Evolutionary conservation across 2,797 vertebrate species (phyloP), one percentile per base, ranked within the genome.

Genomic region (Zenarchopterus dispar): DNA sequence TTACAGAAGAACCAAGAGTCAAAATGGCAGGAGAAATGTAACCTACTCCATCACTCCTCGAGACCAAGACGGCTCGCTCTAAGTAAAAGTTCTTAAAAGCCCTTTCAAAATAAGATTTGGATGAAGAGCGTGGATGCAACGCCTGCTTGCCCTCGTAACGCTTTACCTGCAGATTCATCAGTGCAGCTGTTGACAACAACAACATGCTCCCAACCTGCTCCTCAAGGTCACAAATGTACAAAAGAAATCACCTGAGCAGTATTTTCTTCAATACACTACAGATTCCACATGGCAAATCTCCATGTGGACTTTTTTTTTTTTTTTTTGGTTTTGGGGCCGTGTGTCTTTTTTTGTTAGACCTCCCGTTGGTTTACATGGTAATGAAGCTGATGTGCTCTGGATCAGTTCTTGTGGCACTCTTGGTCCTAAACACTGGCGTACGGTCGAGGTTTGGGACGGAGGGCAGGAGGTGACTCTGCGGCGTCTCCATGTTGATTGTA

Each of bases 381-480:
- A 69, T 56, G 1, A 11, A 57, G 62, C 41, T n/a, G 1, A 57
- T 16, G 19, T 2, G 16, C 62, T 75, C 53, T 63, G 17, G 24
- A 67, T 62, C 51, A 1, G 44, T 75, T 70, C 66, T 81, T 74
- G 16, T 39, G 49, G 23, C 59, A 63, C 17, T 45, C 71, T 70
- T 31, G 18, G 67, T 82, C 78, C 83, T 56, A 75, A 82, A 86
- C 81, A 85, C 87, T 87, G 81, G 77, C 83, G 80, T 52, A 19
- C 52, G 62, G 75, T 49, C 15, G 58, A 65, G 70, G 61, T 64
- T 73, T 36, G 67, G 36, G 57, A 73, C 54, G 21, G 55, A 72
- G 58, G 59, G 63, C 51, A 33, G 45, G 42, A 70, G 75, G 67
- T 67, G 52, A 69, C 70, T 74, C 75, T 59, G 70, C 80, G 62